Evolutionary conservation across 2,113 vertebrate species (phyloP).

Genomic region (Columba janthina): DNA sequence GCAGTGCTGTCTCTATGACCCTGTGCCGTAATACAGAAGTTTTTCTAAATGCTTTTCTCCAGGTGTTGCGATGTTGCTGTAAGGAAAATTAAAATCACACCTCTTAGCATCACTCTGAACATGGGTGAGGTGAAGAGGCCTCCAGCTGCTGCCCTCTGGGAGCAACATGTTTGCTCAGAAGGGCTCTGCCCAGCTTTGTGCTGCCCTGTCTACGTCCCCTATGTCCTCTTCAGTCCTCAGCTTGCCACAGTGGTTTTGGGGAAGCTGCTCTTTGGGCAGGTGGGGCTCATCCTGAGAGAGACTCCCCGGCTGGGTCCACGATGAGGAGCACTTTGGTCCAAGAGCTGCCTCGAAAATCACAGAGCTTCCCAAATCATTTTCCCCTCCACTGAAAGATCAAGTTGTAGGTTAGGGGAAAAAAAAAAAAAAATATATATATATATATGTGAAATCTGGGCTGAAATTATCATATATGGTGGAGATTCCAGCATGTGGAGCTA

Average conservation of each 20-base stretch:
- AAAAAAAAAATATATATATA: not conserved
- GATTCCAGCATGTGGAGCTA: not conserved
- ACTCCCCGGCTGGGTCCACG: not conserved
- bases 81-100: not conserved
- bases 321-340: not conserved
- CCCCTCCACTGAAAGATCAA: not conserved
- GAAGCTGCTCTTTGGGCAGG: not conserved
- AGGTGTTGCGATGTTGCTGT: not conserved
- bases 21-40: not conserved
- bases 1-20: not conserved
- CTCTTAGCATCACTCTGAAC: not conserved
- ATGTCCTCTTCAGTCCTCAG: not conserved
- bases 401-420: accelerated
- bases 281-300: not conserved
- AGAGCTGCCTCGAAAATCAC: not conserved
- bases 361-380: not conserved
- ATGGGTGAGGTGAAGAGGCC: accelerated
- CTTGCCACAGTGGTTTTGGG: not conserved
- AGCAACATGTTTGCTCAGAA: not conserved
- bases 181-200: not conserved
- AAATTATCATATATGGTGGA: not conserved
- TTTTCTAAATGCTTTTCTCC: not conserved
- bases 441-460: not conserved
- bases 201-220: no score
- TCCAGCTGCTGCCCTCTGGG: not conserved